Evolutionary conservation across 1,140 invertebrate species (phyloP).

Genomic region (Bombus impatiens): DNA sequence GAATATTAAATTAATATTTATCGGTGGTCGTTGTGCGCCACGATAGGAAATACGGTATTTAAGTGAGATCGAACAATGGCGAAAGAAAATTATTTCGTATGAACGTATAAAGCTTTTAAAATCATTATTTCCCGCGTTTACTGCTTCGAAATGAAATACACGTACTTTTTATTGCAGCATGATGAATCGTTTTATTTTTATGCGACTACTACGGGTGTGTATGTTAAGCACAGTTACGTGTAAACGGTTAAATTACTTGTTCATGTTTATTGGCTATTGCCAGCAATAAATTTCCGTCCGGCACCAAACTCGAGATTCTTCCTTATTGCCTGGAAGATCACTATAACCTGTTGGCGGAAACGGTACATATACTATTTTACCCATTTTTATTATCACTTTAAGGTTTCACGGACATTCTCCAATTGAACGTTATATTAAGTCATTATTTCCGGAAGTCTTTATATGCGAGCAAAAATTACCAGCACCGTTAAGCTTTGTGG

Average conservation of each 20-base stretch:
- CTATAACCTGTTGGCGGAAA: conserved; percentile 8
- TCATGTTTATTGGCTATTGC: conserved; percentile 27
- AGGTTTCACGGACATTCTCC: neutral
- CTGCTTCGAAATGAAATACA: neutral
- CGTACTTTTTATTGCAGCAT: neutral
- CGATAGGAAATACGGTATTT: neutral
- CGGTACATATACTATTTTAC: conserved; percentile 3
- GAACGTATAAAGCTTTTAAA: neutral
- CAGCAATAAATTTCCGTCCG: conserved; percentile 12
- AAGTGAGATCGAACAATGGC: neutral
- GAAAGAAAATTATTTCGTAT: neutral
- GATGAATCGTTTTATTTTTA: conserved; percentile 6
- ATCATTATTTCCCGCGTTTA: neutral
- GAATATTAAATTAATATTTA: neutral
- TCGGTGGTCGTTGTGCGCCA: neutral
- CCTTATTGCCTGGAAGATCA: conserved; percentile 23
- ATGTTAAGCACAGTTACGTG: neutral
- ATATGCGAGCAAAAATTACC: neutral
- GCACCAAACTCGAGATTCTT: conserved; percentile 18
- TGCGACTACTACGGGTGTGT: too few relatives aligned
- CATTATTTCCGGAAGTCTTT: too few relatives aligned
- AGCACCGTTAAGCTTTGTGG: too few relatives aligned
- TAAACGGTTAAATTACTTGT: conserved; percentile 19
- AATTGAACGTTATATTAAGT: neutral
- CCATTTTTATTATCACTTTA: neutral